phyloP scores from a whole-genome alignment of 2,888 invertebrate genomes.

The Halictus quadricinctus region DNA sequence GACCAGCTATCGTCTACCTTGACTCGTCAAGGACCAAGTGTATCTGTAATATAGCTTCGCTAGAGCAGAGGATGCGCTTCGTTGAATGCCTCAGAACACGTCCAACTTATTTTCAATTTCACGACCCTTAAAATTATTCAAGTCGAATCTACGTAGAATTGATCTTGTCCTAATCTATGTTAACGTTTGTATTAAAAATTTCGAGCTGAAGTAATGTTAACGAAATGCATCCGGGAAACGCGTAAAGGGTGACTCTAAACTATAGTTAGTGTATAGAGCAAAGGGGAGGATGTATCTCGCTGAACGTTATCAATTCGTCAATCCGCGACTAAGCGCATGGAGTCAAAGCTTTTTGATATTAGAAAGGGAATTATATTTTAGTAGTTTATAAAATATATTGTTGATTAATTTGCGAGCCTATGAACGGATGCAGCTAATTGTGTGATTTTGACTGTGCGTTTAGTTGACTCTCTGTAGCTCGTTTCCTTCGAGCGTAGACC shows the following conservation, averaged over 20 bases:
- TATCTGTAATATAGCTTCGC: slow-evolving; percentile 1
- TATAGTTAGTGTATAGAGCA: background rate
- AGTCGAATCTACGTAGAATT: background rate
- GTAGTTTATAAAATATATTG: background rate
- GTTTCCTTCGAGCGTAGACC: background rate
- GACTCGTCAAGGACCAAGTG: slow-evolving; percentile 15
- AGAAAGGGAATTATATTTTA: background rate
- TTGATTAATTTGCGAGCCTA: background rate
- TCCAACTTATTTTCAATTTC: background rate
- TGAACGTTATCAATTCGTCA: background rate
- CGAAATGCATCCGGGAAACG: slow-evolving; percentile 14
- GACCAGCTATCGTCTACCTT: background rate
- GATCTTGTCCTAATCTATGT: background rate
- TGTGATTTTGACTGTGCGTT: background rate
- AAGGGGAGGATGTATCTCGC: background rate
- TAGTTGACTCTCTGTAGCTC: background rate
- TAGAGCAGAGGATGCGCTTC: slow-evolving; percentile 2
- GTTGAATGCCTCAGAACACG: background rate
- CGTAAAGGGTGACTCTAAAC: background rate
- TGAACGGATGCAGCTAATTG: background rate
- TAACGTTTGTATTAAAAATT: background rate
- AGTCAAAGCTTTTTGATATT: background rate
- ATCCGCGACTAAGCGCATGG: too few relatives aligned
- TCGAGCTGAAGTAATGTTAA: background rate
- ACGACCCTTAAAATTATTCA: background rate